Evolutionary conservation across 2,888 invertebrate species (phyloP).

Genomic region (Tanypteryx hageni): DNA sequence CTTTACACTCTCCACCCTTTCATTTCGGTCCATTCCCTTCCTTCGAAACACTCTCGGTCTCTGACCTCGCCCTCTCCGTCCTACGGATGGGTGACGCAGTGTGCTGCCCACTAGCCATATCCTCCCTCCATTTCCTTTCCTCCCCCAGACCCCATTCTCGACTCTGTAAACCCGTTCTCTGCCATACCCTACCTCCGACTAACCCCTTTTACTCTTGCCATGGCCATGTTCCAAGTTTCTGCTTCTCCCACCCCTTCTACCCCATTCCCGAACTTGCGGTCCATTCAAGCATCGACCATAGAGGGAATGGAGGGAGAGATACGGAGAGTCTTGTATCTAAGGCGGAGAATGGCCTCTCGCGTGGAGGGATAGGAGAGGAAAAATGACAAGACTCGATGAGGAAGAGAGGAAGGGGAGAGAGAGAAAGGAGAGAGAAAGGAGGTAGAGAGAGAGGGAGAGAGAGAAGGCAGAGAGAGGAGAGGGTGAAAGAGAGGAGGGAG

Average conservation of each 20-base stretch:
- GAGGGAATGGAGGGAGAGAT: neutral
- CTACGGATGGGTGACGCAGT: neutral
- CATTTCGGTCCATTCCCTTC: neutral
- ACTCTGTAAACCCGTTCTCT: neutral
- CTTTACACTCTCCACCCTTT: neutral
- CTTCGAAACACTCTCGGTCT: neutral
- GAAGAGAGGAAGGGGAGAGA: neutral
- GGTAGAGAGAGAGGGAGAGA: neutral
- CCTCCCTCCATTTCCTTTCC: neutral
- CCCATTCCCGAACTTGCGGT: slow-evolving; percentile 30
- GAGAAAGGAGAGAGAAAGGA: neutral
- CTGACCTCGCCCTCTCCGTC: neutral
- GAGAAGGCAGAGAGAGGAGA: neutral
- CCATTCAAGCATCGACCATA: slow-evolving; percentile 5
- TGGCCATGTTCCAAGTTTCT: neutral
- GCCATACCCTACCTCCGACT: neutral
- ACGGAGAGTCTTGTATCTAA: neutral
- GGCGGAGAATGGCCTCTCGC: neutral
- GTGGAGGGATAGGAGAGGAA: too few species aligned
- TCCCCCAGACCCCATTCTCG: neutral
- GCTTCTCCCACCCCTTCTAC: neutral
- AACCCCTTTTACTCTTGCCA: neutral
- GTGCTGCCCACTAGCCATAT: neutral
- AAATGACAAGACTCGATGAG: neutral
- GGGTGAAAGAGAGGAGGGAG: neutral